These are phyloP conservation scores for Aythya baeri DNA, from an alignment of 2,113 vertebrate genomes.

Conservation along the genomic window DNA sequence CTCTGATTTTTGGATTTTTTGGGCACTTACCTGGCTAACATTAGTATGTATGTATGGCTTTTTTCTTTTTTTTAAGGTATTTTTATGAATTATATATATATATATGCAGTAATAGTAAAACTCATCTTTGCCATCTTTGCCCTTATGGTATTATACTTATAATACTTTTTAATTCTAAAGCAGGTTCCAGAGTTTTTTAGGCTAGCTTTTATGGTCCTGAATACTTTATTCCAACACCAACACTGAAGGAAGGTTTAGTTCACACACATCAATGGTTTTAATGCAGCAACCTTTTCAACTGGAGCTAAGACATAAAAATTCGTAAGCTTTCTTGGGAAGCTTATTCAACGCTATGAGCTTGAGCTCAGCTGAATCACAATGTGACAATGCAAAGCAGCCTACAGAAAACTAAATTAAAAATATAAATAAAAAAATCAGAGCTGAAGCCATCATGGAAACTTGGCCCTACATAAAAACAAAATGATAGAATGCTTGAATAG, in stretches of 20 bases:
- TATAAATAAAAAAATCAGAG: conserved; percentile 55
- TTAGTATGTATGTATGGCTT: not conserved
- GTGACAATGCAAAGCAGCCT: conserved; percentile 50
- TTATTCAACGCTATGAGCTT: conserved; percentile 49
- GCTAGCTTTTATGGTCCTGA: conserved; percentile 21
- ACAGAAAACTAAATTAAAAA: conserved; percentile 56
- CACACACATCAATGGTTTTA: conserved; percentile 59
- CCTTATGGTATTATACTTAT: not conserved
- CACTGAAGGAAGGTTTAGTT: conserved; percentile 58
- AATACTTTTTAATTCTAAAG: not conserved
- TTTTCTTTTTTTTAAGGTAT: not conserved
- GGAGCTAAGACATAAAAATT: conserved; percentile 68
- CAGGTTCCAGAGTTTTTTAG: conserved; percentile 1
- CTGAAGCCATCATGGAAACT: not conserved
- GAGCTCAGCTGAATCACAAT: conserved; percentile 58
- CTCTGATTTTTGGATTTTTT: not conserved
- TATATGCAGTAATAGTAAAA: not conserved
- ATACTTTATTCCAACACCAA: conserved; percentile 42
- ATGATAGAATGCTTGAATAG: conserved; percentile 3
- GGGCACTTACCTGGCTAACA: not conserved
- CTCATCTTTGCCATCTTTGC: not conserved
- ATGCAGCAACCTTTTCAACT: conserved; percentile 65
- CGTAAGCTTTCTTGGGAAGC: conserved; percentile 59
- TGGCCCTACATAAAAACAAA: not conserved
- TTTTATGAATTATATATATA: not conserved